Conservation (phyloP, 2,113 vertebrate genomes). For the Myotis lucifugus region DNA sequence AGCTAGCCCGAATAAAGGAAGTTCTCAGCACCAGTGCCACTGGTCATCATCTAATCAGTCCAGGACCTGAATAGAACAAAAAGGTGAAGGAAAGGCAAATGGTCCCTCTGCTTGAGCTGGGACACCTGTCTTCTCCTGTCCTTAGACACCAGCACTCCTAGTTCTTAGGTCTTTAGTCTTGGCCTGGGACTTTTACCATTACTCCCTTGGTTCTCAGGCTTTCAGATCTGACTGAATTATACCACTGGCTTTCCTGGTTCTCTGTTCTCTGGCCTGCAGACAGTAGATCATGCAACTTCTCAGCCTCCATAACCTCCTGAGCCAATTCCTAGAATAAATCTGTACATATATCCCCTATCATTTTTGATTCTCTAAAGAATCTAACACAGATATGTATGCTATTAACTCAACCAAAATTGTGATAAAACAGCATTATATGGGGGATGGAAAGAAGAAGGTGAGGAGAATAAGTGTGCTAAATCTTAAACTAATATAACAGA, state of each 20-base stretch:
- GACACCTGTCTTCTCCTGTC: not conserved
- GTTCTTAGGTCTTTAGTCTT: not conserved
- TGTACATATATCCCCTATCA: not conserved
- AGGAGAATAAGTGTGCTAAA: not conserved
- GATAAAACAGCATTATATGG: not conserved
- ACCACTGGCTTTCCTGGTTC: not conserved
- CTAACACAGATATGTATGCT: not conserved
- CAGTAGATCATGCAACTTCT: not conserved
- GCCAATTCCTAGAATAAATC: not conserved
- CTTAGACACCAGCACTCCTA: not conserved
- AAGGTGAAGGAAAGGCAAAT: not conserved
- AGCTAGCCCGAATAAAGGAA: not conserved
- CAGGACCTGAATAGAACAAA: not conserved
- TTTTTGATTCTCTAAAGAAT: not conserved
- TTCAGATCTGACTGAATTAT: not conserved
- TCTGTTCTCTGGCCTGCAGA: not conserved
- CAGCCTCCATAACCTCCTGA: not conserved
- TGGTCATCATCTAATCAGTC: not conserved
- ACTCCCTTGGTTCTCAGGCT: not conserved
- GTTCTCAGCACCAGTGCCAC: not conserved
- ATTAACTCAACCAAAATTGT: not conserved
- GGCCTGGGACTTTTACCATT: rapidly evolving
- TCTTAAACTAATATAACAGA: not conserved
- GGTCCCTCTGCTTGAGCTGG: not conserved
- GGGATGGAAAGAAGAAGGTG: not conserved